Percentiles rank a stretch among this genome's conserved stretches.
phyloP scores from a whole-genome alignment of 2,113 vertebrate genomes.

The Mormyrus lacerda region DNA sequence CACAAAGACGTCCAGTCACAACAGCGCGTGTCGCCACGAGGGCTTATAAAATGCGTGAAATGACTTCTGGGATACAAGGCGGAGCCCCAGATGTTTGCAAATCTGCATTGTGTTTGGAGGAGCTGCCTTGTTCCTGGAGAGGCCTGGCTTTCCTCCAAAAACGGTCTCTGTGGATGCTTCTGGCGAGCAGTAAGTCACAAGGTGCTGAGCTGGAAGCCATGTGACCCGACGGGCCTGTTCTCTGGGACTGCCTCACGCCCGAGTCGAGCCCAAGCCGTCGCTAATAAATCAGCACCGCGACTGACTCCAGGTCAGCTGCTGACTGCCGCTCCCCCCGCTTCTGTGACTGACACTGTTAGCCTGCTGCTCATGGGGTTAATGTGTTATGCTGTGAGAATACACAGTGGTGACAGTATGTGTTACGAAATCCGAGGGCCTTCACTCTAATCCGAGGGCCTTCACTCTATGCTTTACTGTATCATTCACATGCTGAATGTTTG shows the following conservation, averaged over 20 bases:
- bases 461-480: background rate
- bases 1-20: background rate
- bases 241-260: background rate
- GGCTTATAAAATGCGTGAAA: background rate
- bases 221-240: background rate
- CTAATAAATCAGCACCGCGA: background rate
- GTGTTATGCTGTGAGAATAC: background rate
- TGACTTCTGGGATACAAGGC: background rate
- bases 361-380: background rate
- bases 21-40: background rate
- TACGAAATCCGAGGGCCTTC: background rate
- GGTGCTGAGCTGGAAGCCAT: background rate
- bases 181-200: background rate
- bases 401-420: background rate
- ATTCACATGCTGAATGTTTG: background rate
- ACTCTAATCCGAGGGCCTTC: background rate
- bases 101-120: background rate
- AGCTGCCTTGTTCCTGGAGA: background rate
- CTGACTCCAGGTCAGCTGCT: background rate
- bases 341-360: background rate
- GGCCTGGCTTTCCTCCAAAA: background rate
- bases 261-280: background rate
- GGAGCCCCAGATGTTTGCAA: background rate
- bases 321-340: background rate
- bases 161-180: background rate